Percentiles rank a stretch among this genome's conserved stretches.
These are phyloP conservation scores for Trachymyrmex septentrionalis DNA, from an alignment of 1,140 invertebrate species.

Conservation along the genomic window DNA sequence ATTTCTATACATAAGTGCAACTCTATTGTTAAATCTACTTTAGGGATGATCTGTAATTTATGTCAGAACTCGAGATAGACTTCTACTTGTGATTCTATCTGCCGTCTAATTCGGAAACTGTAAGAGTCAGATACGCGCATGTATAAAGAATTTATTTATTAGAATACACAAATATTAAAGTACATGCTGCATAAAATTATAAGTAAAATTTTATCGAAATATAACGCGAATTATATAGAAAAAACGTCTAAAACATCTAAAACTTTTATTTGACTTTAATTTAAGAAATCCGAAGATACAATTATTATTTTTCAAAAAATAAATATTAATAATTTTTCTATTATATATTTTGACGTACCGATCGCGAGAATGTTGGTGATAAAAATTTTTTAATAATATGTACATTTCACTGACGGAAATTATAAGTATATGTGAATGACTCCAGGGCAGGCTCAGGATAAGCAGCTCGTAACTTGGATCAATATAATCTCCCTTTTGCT, in stretches of 20 bases:
- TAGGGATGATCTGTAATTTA: not conserved
- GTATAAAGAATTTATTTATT: not conserved
- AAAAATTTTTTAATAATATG: not conserved
- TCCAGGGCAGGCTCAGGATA: conserved; percentile 15
- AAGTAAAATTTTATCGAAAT: not conserved
- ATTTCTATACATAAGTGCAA: not conserved
- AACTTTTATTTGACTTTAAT: not conserved
- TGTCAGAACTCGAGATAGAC: not conserved
- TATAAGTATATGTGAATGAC: conserved; percentile 33
- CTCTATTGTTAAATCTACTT: not conserved
- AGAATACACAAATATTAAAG: not conserved
- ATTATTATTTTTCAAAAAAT: not conserved
- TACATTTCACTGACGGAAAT: conserved; percentile 24
- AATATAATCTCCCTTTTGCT: conserved; percentile 62
- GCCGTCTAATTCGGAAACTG: not conserved
- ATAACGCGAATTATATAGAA: not conserved
- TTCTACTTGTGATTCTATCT: not conserved
- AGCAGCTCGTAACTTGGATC: conserved; percentile 63
- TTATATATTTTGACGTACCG: not conserved
- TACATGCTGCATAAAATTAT: not conserved
- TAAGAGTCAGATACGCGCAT: not conserved
- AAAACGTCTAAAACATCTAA: not conserved
- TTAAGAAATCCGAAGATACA: too few species aligned
- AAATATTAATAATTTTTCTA: not conserved
- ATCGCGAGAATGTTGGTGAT: not conserved